Evolutionary conservation across 2,797 vertebrate genomes (phyloP).

Genomic region (Syndactyla subalaris): DNA sequence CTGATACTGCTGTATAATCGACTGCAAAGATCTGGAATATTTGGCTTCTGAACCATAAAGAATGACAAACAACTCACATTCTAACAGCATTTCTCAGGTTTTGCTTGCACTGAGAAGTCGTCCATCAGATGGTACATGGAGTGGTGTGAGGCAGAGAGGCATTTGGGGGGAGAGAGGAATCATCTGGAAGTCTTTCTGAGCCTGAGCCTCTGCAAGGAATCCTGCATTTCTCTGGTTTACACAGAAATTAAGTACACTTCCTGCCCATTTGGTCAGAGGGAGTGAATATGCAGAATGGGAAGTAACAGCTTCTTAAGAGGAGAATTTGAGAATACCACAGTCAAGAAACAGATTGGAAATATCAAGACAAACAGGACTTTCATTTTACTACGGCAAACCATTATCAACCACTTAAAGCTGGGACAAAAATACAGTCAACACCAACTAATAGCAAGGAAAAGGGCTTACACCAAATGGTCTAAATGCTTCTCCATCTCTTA

Average conservation of each 20-base stretch:
- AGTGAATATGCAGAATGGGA: not conserved
- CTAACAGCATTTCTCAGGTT: not conserved
- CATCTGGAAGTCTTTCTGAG: not conserved
- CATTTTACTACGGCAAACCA: not conserved
- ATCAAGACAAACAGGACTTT: not conserved
- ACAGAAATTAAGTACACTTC: not conserved
- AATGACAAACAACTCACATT: not conserved
- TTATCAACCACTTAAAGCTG: not conserved
- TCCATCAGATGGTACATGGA: not conserved
- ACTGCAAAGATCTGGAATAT: not conserved
- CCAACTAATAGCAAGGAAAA: not conserved
- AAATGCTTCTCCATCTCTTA: not conserved
- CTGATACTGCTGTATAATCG: not conserved
- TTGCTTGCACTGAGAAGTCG: not conserved
- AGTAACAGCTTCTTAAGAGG: not conserved
- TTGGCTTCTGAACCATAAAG: not conserved
- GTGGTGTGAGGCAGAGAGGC: accelerated
- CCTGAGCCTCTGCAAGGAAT: not conserved
- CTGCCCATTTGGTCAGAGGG: not conserved
- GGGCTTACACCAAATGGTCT: not conserved
- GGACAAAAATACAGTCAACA: not conserved
- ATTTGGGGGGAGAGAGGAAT: not conserved
- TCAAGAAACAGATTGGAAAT: conserved; percentile 3
- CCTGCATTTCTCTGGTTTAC: not conserved
- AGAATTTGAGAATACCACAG: not conserved